Conservation (phyloP, 2,797 vertebrate genomes). For the Peromyscus aztecus region DNA sequence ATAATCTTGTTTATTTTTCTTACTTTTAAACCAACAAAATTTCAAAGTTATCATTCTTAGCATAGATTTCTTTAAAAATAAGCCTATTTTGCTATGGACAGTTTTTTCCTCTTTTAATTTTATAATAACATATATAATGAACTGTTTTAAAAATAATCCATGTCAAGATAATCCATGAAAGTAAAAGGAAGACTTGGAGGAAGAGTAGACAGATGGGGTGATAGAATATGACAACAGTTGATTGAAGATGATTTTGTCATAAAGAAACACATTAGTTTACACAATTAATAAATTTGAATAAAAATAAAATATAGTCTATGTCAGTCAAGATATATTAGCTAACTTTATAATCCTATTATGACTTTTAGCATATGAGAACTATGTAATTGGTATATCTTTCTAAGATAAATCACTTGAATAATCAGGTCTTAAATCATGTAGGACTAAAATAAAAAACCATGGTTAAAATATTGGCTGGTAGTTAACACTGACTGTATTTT, state of each 20-base stretch:
- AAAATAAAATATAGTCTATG: constrained; percentile 71
- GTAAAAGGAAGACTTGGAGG: background rate
- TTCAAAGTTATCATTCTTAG: constrained; percentile 80
- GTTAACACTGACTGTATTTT: constrained; percentile 62
- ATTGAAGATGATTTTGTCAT: background rate
- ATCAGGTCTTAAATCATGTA: constrained; percentile 72
- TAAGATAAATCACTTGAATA: constrained; percentile 69
- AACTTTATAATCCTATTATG: constrained; percentile 86
- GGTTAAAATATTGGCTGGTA: constrained; percentile 45
- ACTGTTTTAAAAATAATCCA: constrained; percentile 42
- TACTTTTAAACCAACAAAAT: constrained; percentile 86
- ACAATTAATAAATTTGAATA: background rate
- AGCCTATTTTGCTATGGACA: constrained; percentile 80
- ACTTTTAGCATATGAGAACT: constrained; percentile 87
- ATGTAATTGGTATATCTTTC: constrained; percentile 87
- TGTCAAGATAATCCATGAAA: background rate
- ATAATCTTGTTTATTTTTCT: constrained; percentile 88
- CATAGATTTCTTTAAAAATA: constrained; percentile 85
- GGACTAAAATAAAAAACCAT: constrained; percentile 73
- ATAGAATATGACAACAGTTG: background rate
- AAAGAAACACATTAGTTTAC: background rate
- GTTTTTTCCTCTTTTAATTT: constrained; percentile 83
- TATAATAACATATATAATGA: constrained; percentile 83
- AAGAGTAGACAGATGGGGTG: background rate
- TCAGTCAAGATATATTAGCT: constrained; percentile 82